These are phyloP conservation scores for Rhinella marina DNA, from an alignment of 2,797 vertebrate genomes.

Conservation along the genomic window DNA sequence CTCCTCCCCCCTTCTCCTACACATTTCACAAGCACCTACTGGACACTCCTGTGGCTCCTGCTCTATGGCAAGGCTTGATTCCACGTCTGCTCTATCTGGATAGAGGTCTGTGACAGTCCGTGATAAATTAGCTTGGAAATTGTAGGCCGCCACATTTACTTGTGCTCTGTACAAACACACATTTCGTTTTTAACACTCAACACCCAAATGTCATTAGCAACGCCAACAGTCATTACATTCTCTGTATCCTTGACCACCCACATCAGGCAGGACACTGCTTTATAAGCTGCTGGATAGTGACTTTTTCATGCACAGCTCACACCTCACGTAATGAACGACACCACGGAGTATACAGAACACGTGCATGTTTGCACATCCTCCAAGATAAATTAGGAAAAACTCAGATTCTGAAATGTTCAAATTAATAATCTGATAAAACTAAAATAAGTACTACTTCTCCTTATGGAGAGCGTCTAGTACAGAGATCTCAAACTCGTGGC, in stretches of 20 bases:
- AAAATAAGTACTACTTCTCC: too few species aligned
- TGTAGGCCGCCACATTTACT: background rate
- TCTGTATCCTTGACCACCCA: background rate
- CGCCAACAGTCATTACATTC: conserved; percentile 11
- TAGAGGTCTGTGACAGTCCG: conserved; percentile 15
- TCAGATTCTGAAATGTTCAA: background rate
- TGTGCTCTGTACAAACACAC: background rate
- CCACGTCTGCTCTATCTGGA: conserved; percentile 4
- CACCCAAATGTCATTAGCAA: conserved; percentile 17
- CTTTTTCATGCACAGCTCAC: background rate
- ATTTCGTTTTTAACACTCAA: background rate
- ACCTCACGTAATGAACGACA: background rate
- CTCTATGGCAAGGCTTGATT: conserved; percentile 6
- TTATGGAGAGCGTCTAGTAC: too few species aligned
- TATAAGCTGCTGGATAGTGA: background rate
- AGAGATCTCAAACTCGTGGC: too few species aligned
- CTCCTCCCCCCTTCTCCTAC: background rate
- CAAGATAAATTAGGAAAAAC: background rate
- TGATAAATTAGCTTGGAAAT: conserved; percentile 34
- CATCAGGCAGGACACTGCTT: background rate
- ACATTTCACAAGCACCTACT: conserved; percentile 48
- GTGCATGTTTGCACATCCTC: background rate
- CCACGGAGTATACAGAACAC: background rate
- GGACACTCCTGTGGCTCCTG: conserved; percentile 43
- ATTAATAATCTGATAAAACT: background rate